These are phyloP conservation scores for Diplosoma virens DNA, from an alignment of 23 tunicate species.

Conservation along the genomic window DNA sequence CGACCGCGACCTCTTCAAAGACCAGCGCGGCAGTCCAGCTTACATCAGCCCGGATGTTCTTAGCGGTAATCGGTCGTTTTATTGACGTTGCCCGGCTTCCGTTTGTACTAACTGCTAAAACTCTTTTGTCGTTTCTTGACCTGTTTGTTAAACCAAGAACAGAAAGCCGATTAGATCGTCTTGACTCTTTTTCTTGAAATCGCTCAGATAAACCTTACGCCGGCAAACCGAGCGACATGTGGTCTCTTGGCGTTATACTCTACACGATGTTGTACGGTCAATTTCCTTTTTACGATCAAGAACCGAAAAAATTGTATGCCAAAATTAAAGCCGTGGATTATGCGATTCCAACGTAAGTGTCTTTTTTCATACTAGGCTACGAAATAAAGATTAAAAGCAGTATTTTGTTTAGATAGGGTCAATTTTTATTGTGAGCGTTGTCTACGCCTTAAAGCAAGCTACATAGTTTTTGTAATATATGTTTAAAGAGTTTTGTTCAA, in stretches of 20 bases:
- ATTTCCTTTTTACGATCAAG: constrained; percentile 83
- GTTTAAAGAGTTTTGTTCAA: no score
- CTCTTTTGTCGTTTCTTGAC: neutral
- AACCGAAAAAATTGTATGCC: constrained; percentile 49
- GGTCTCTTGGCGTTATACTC: constrained; percentile 87
- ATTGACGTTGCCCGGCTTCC: neutral
- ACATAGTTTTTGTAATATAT: no score
- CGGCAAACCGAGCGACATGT: constrained; percentile 91
- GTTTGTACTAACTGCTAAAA: neutral
- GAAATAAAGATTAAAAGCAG: no score
- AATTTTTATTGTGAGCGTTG: no score
- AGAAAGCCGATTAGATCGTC: neutral
- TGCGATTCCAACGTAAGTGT: constrained; percentile 63
- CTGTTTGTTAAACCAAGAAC: no score
- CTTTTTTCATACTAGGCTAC: no score
- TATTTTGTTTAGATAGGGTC: no score
- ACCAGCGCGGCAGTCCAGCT: constrained; percentile 85
- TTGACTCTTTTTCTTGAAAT: neutral
- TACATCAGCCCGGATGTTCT: constrained; percentile 89
- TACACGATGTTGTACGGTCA: constrained; percentile 82
- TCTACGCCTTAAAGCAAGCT: no score
- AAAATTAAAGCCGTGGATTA: constrained; percentile 65
- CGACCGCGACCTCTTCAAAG: constrained; percentile 61
- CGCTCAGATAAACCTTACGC: constrained; percentile 74
- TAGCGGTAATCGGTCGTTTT: constrained; percentile 49